Percentiles rank a stretch among this genome's conserved stretches.
phyloP scores from a whole-genome alignment of 2,113 vertebrate genomes.

The Alouatta palliata region DNA sequence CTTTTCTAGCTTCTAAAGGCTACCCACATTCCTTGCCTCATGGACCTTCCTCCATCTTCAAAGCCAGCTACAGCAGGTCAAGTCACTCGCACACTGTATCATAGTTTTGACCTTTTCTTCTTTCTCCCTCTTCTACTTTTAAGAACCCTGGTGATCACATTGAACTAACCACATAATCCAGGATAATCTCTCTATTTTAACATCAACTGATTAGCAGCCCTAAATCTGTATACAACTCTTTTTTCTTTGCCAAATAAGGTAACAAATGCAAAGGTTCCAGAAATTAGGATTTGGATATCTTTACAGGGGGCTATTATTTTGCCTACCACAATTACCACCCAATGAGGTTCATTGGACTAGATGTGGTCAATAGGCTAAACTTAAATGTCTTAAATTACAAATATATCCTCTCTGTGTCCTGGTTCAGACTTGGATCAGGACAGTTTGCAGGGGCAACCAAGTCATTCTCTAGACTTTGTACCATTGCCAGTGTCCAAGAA shows the following conservation, averaged over 20 bases:
- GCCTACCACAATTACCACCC: background rate
- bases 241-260: background rate
- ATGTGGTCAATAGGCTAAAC: background rate
- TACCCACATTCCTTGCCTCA: background rate
- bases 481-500: background rate
- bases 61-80: background rate
- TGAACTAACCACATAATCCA: background rate
- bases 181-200: background rate
- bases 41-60: background rate
- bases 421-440: background rate
- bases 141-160: background rate
- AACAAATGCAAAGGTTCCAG: background rate
- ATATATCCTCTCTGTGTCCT: background rate
- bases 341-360: background rate
- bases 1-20: background rate
- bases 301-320: background rate
- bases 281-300: background rate
- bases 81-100: rapidly evolving
- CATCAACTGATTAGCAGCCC: background rate
- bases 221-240: background rate
- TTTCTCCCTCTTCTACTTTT: background rate
- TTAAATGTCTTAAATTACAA: background rate
- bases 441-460: rapidly evolving
- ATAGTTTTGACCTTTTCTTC: background rate
- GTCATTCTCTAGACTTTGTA: background rate